These are phyloP conservation scores for Spodoptera littoralis DNA, from an alignment of 2,888 invertebrate species.

Conservation along the genomic window DNA sequence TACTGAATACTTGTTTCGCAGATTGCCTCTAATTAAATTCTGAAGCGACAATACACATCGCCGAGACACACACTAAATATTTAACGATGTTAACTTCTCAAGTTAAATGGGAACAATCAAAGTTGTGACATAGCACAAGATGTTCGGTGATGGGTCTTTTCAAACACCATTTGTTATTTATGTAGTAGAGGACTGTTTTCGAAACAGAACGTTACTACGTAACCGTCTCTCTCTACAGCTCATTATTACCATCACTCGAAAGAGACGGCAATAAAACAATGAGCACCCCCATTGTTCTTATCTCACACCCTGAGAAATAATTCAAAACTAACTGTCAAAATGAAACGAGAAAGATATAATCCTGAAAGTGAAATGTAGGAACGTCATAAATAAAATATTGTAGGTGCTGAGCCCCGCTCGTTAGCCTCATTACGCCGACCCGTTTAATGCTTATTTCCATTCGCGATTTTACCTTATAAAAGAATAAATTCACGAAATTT, in stretches of 20 bases:
- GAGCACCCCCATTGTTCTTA: conserved; percentile 45
- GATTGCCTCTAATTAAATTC: conserved; percentile 46
- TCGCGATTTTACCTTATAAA: conserved; percentile 49
- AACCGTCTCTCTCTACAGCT: conserved; percentile 9
- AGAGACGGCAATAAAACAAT: conserved; percentile 28
- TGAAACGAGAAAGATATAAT: conserved; percentile 29
- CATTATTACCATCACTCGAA: conserved; percentile 25
- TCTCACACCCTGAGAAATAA: conserved; percentile 45
- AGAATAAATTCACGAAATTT: conserved; percentile 45
- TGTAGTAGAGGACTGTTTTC: conserved; percentile 61
- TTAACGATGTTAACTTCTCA: conserved; percentile 63
- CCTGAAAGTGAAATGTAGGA: conserved; percentile 30
- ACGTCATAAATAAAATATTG: conserved; percentile 51
- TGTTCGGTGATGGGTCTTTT: conserved; percentile 68
- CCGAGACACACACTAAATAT: conserved; percentile 59
- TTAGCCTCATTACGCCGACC: conserved; percentile 63
- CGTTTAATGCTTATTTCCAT: conserved; percentile 61
- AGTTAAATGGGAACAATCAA: conserved; percentile 78
- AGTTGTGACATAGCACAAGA: conserved; percentile 70
- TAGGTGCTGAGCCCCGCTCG: conserved; percentile 61
- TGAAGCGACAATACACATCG: conserved; percentile 40
- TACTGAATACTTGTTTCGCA: conserved; percentile 26
- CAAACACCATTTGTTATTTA: conserved; percentile 78
- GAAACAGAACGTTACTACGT: conserved; percentile 16
- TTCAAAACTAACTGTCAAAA: conserved; percentile 43